Percentiles rank a stretch among this genome's conserved stretches.
Conservation (phyloP, 2,797 vertebrate genomes). For the Takifugu ocellatus region DNA sequence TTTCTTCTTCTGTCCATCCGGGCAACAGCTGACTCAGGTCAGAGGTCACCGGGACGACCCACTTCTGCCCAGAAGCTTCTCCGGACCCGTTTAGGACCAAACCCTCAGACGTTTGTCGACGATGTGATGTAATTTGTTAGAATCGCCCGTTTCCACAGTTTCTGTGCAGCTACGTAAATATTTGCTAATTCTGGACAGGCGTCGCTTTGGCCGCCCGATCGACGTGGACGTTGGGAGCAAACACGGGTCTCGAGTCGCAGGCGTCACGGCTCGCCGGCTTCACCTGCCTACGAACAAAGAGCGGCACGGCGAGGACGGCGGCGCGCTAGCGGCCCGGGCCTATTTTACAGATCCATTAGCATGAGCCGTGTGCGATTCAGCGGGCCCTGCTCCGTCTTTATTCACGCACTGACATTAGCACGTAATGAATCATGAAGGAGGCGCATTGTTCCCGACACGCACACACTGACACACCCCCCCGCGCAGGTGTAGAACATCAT, state of each 20-base stretch:
- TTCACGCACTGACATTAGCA: slow-evolving; percentile 59
- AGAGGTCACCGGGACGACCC: slow-evolving; percentile 14
- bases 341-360: slow-evolving; percentile 63
- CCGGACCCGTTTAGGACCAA: too few relatives aligned
- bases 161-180: too few relatives aligned
- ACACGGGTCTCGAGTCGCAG: not conserved
- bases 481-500: slow-evolving; percentile 71
- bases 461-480: slow-evolving; percentile 25
- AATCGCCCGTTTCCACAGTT: too few relatives aligned
- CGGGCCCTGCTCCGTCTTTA: slow-evolving; percentile 44
- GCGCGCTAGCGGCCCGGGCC: slow-evolving; percentile 15
- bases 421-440: slow-evolving; percentile 72
- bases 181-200: too few relatives aligned
- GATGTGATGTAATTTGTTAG: too few relatives aligned
- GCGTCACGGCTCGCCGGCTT: slow-evolving; percentile 31
- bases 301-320: not conserved
- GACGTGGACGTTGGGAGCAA: too few relatives aligned
- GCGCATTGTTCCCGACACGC: slow-evolving; percentile 61
- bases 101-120: not conserved
- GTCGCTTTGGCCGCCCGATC: too few relatives aligned
- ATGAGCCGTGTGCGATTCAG: slow-evolving; percentile 53
- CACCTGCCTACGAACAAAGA: slow-evolving; percentile 52
- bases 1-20: slow-evolving; percentile 3
- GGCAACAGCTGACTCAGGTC: slow-evolving; percentile 44
- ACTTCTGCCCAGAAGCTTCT: too few relatives aligned